Base-by-base conservation (phyloP, 2,888 invertebrate species). In the Proisotoma minuta region DNA sequence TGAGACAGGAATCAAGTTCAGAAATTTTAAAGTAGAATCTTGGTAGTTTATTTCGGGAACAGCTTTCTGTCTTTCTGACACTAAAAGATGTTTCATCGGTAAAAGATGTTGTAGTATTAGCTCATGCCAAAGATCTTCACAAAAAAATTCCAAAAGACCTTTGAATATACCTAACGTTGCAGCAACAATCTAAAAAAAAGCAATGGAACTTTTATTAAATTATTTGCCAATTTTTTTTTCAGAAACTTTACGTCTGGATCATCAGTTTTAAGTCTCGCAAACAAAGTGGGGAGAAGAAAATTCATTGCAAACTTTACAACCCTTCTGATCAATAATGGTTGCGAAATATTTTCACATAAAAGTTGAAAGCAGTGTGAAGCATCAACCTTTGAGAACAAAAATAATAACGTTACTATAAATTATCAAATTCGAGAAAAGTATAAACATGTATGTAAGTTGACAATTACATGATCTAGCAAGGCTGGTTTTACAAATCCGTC, bases 91-190 rank as follows among this genome's bases (percentile, higher is more conserved):
- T 20, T 68, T 66, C 63, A 71, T 70, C 5, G 71, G 70, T 8
- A 69, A 54, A 26, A 73, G 61, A 24, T 71, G 66, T 22, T 69
- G 65, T 0, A 73, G 59, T 47, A 73, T 58, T 1, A 68, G 49
- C 28, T 67, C 66, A 47, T 66, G 66, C 73, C 73, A 73, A 48
- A 73, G 60, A 56, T 73, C 71, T 52, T 73, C 73, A 29, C 71
- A 71, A 53, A 70, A 71, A 28, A 68, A 71, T 56, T 70, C 66
- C 15, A 73, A 52, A 1, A 73, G 62, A 12, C 60, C 60, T 54
- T 65, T 70, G 49, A 71, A 65, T 15, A 73, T 56, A 26, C 68
- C 59, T 3, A 73, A 59, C 8, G 73, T 71, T 20, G 71, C 60
- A 4, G 63, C 57, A 1, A 60, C 57, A 8, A 70, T 63, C 66